A percentile compares a stretch with the other conserved stretches of the same genome.
Evolutionary conservation across 2,113 vertebrate species (phyloP).

Genomic region (Globicephala melas): DNA sequence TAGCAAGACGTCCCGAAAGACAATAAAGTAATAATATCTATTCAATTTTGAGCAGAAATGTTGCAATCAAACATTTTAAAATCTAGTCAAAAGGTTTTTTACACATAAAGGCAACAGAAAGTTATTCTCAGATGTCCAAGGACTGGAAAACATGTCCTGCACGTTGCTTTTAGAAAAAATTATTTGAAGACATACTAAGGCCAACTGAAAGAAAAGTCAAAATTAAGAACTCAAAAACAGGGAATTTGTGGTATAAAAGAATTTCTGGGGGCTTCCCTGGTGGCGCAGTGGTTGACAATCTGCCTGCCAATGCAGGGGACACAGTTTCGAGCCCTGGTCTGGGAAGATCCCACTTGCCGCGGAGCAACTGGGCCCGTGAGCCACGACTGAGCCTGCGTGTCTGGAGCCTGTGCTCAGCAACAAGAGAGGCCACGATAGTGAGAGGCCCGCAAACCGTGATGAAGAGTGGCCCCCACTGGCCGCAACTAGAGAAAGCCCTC

Average conservation of each 20-base stretch:
- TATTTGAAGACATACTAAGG: neutral
- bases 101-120: neutral
- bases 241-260: neutral
- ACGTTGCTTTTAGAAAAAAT: neutral
- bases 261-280: neutral
- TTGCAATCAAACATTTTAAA: neutral
- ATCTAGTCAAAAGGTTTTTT: neutral
- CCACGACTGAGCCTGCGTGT: too few species aligned
- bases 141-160: neutral
- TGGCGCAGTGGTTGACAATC: too few species aligned
- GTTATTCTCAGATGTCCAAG: neutral
- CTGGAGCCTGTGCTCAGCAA: too few species aligned
- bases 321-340: too few species aligned
- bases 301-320: too few species aligned
- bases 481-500: too few species aligned
- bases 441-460: too few species aligned
- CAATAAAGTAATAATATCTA: neutral
- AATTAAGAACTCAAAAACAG: neutral
- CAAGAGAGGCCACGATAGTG: too few species aligned
- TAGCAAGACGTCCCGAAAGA: neutral
- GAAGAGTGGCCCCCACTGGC: too few species aligned
- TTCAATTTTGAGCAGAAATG: neutral
- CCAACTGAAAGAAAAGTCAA: neutral
- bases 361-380: too few species aligned
- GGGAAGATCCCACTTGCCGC: too few species aligned